Evolutionary conservation across 1,140 invertebrate species (phyloP), one percentile per base, ranked within the genome.

Genomic region (Lepidurus apus): DNA sequence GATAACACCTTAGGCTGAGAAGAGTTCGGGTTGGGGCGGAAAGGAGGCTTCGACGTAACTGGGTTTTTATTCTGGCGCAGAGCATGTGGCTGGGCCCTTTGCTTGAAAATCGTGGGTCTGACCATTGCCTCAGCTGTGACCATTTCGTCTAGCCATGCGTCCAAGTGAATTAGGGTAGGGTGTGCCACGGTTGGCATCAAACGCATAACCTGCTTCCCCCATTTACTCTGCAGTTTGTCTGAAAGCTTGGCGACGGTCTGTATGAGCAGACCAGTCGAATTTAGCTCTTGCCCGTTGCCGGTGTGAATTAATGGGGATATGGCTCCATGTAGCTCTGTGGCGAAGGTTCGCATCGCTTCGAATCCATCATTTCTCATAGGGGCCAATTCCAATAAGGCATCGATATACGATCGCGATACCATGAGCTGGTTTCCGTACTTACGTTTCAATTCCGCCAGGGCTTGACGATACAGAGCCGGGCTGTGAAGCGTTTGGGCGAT

Each of bases 81-180:
- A 34, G 42, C 13, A 10, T 9, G 9, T 73, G 75, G 24, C 21
- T 11, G 13, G 26, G 9, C 42, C 43, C 11, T 17, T 24, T 13
- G 26, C 17, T 77, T 24, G 24, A n/a, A 11, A 11, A 10, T n/a
- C 1, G 42, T 45, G 3, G 77, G 11, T 26, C 45, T n/a, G 11
- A 77, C 47, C 11, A 26, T 34, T 21, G 24, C 26, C 24, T 77
- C 26, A 21, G 43, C 11, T 34, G 73, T 53, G 7, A 24, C 77
- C 47, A 77, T 8, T 6, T 65, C 77, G 7, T 73, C 77, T 26
- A 77, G 17, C 77, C 77, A 77, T n/a, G 65, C 26, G 24, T 53
- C 47, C 0, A 77, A 4, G 7, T 77, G 47, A 11, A 34, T 42
- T 11, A 77, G 42, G 5, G 43, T 53, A 26, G 73, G 73, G 73